Percentiles rank a stretch among this genome's conserved stretches.
Evolutionary conservation across 2,888 invertebrate species (phyloP).

Genomic region (Camptogramma bilineatum): DNA sequence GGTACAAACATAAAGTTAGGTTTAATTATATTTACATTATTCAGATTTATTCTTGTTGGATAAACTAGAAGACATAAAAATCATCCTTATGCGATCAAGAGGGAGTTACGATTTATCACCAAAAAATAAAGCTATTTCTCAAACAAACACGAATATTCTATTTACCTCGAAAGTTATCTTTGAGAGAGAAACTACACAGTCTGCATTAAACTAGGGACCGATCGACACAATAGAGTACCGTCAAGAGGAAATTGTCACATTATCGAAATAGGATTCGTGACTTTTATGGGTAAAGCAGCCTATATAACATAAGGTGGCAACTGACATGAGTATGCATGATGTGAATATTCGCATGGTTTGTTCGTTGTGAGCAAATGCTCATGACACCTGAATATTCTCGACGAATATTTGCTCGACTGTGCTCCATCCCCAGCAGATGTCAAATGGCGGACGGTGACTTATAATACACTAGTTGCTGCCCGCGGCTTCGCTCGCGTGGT

Average conservation of each 20-base stretch:
- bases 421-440: too few relatives aligned
- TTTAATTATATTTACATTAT: too few relatives aligned
- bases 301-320: too few relatives aligned
- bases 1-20: too few relatives aligned
- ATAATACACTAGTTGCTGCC: too few relatives aligned
- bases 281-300: slow-evolving; percentile 37
- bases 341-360: too few relatives aligned
- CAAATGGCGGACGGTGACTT: too few relatives aligned
- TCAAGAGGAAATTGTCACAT: slow-evolving; percentile 38
- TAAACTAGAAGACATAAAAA: background rate
- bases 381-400: too few relatives aligned
- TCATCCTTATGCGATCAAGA: background rate
- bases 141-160: slow-evolving; percentile 5
- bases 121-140: slow-evolving; percentile 1
- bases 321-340: too few relatives aligned
- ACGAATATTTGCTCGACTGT: too few relatives aligned
- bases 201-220: slow-evolving; percentile 21
- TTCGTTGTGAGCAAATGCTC: too few relatives aligned
- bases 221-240: slow-evolving; percentile 34
- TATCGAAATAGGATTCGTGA: slow-evolving; percentile 36
- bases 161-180: slow-evolving; percentile 9
- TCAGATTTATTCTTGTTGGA: background rate
- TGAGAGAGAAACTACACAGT: slow-evolving; percentile 11
- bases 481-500: too few relatives aligned
- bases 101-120: background rate